Base-by-base conservation (phyloP, 2,113 vertebrate species). In the Platysteira castanea region DNA sequence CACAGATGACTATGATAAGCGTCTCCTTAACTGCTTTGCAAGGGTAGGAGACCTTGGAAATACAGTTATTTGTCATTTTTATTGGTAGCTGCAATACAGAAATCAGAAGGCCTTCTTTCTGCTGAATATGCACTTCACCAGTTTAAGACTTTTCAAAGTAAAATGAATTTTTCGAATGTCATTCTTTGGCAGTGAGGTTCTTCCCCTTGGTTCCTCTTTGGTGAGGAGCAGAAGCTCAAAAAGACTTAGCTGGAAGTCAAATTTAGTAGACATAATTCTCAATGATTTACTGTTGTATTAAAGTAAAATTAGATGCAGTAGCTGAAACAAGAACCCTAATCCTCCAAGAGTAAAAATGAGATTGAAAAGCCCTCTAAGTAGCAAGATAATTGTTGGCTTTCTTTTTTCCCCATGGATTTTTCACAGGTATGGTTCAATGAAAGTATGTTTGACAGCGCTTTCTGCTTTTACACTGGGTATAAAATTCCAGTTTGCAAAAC, bases 1-100 rank as follows among this genome's bases (percentile, higher is more conserved):
- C 95, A 98, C 98, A 18, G 98, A 98, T 15, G 98, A 98, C 89
- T 98, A 97, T 74, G 98, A 98, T 75, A 98, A 98, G 49, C 98
- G 98, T 81, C 98, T 98, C 61, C 98, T 98, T 65, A 98, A 98
- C 84, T 98, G 98, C 78, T 98, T 98, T 97, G 96, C 97, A 79
- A 98, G 97, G 93, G 98, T 98, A 97, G 97, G 97, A 97, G 73
- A 79, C 17, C 54, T 82, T 74, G 39, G 64, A 76, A 82, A 83
- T 69, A 84, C 11, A 50, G 24, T 60, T 83, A 42, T 74, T 96
- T 81, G 33, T 60, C 37, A 54, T 78, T 81, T 70, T 91, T 91
- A 64, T 60, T 69, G 67, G 64, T 31, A 87, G 49, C 44, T 90
- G n/a, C 49, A 90, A 27, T n/a, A 50, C 15, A 83, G 70, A 54